Base-by-base conservation (phyloP, 2,797 vertebrate species). In the Hoplostethus atlanticus region DNA sequence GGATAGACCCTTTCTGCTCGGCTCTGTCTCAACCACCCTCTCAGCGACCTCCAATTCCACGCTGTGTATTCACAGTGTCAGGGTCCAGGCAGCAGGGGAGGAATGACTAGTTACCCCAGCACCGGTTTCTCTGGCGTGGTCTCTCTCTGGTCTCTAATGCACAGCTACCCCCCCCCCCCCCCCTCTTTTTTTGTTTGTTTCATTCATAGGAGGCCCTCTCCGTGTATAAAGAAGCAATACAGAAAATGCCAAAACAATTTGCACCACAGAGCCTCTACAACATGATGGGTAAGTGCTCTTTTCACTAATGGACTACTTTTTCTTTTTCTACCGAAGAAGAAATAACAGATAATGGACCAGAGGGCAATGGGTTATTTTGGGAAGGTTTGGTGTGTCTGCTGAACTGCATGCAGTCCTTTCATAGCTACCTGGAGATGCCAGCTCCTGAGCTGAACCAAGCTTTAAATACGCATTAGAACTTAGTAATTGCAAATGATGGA, bases 221-320 rank as follows among this genome's bases (percentile, higher is more conserved):
- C 0, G 96, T 97, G 76, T 99, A 98, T 92, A 98, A 97, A 93
- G 97, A 98, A 94, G 98, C 98, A 79, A 94, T 97, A 92, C 96
- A 97, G 94, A 99, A 99, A 95, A 99, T 99, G 98, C 98, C 98
- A 44, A 95, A 94, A 77, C 98, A 99, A 70, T 99, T 99, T 95
- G 97, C 98, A 76, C 97, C 98, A n/a, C 98, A 99, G 91, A 99
- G 98, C 85, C 96, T 99, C 70, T 99, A 98, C 93, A 99, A 99
- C 93, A 99, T 99, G 98, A 98, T 99, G 96, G 98, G 98, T 99
- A 91, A 96, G 97, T 93, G 66, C 61, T 44, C 70, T 56, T 84
- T 83, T 79, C 69, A 59, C 80, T 75, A 78, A 50, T 40, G 3
- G 4, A 46, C 17, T 57, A 9, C 10, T 34, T 15, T 67, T 3